Evolutionary conservation across 92 coral and sea anemone species (phyloP), one percentile per base, ranked within the genome.

Genomic region (Virgularia gustaviana): DNA sequence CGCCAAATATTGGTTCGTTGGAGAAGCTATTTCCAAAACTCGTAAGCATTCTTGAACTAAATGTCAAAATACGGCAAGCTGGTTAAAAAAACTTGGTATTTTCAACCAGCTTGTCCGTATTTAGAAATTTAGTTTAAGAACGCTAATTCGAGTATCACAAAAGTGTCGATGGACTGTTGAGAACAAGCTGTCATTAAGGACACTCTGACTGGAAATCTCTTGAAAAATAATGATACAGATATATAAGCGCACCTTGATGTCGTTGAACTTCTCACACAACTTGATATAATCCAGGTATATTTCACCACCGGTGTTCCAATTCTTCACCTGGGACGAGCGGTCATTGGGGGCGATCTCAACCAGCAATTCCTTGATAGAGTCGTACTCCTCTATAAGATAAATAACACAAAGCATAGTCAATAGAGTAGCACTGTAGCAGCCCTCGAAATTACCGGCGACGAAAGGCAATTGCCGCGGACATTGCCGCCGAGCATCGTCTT

Each of bases 231-330:
- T 57, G 36, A 5, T 57, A 27, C 33, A 31, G 51, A 43, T 5
- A 43, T 5, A 5, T 43, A 43, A 13, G 1, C 43, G 1, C 35
- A 49, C 75, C 75, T 68, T 68, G 62, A 68, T 68, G 25, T 68
- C 75, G 55, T 68, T 68, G 36, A 68, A 68, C 38, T 49, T 47
- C 55, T 68, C 75, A 36, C 63, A 76, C 18, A 60, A 35, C 16
- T 53, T 51, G 43, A 44, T 45, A 63, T 60, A 80, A 53, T 51
- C 77, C 39, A 67, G 59, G 62, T 81, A 28, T 15, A 89, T 90
- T 90, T 92, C 94, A 45, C 98, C 98, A 39, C 98, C 98, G 44
- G 85, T 87, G 4, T 86, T 79, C 98, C 98, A 92, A 76, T 80
- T 74, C 76, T 82, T 87, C 51, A 92, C 89, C 27, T 85, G 81